phyloP scores from a whole-genome alignment of 2,113 vertebrate genomes.

The Chloropsis hardwickii region DNA sequence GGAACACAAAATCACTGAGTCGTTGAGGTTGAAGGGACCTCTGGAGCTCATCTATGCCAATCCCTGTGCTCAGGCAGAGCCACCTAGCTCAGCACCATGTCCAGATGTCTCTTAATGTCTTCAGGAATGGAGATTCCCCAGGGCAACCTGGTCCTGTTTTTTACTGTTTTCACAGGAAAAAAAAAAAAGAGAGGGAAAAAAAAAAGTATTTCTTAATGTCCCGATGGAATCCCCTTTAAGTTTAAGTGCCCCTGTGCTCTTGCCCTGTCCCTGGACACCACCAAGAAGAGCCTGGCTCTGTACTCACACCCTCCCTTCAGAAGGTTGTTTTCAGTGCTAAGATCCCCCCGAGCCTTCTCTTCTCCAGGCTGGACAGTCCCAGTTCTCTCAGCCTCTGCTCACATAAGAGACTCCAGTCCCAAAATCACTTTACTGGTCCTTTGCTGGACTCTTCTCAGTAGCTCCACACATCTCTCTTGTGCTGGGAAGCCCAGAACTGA shows the following conservation, averaged over 20 bases:
- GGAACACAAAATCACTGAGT: slow-evolving; percentile 31
- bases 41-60: not conserved
- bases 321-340: not conserved
- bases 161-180: not conserved
- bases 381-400: not conserved
- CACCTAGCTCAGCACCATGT: not conserved
- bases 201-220: not conserved
- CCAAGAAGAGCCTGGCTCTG: not conserved
- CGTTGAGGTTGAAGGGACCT: slow-evolving; percentile 27
- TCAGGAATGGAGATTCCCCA: not conserved
- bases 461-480: not conserved
- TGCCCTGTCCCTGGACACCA: not conserved
- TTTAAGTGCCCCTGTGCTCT: not conserved
- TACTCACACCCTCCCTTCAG: not conserved
- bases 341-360: not conserved
- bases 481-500: not conserved
- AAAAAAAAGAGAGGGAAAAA: too few relatives aligned
- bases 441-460: not conserved
- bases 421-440: not conserved
- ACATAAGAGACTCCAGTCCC: not conserved
- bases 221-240: not conserved
- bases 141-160: not conserved
- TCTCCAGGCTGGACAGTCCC: not conserved
- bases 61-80: not conserved
- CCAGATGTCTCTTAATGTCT: slow-evolving; percentile 11